phyloP scores from a whole-genome alignment of 2,888 invertebrate genomes.

The Sycophila texana region DNA sequence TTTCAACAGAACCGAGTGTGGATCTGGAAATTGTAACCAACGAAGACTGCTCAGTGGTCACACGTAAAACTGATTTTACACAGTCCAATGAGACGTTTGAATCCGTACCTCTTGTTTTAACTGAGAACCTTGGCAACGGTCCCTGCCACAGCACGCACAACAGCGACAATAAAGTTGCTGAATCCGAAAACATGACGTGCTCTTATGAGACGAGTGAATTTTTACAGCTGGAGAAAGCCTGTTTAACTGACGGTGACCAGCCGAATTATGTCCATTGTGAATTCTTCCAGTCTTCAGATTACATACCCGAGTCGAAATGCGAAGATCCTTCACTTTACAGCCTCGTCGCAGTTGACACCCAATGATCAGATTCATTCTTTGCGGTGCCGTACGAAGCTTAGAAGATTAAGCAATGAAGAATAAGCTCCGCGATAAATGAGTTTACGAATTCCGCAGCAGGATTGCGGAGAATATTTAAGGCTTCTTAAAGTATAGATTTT shows the following conservation, averaged over 20 bases:
- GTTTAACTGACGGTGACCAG: slow-evolving; percentile 28
- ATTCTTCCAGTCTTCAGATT: not conserved
- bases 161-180: slow-evolving; percentile 37
- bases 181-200: slow-evolving; percentile 60
- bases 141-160: slow-evolving; percentile 34
- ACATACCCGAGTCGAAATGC: not conserved
- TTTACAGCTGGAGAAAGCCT: slow-evolving; percentile 61
- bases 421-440: not conserved
- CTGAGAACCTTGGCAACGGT: slow-evolving; percentile 59
- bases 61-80: not conserved
- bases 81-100: slow-evolving; percentile 14
- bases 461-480: slow-evolving; percentile 34
- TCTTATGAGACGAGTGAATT: slow-evolving; percentile 68
- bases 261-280: not conserved
- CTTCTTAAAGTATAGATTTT: slow-evolving; percentile 23
- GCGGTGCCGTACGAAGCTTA: slow-evolving; percentile 2
- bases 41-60: slow-evolving; percentile 57
- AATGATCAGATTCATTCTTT: not conserved
- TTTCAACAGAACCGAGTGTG: slow-evolving; percentile 57
- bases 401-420: not conserved
- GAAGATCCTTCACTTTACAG: not conserved
- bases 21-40: slow-evolving; percentile 54
- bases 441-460: slow-evolving; percentile 22
- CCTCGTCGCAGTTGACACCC: not conserved
- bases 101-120: slow-evolving; percentile 45